Evolutionary conservation across 2,797 vertebrate genomes (phyloP).

Genomic region (Antennarius maculatus): DNA sequence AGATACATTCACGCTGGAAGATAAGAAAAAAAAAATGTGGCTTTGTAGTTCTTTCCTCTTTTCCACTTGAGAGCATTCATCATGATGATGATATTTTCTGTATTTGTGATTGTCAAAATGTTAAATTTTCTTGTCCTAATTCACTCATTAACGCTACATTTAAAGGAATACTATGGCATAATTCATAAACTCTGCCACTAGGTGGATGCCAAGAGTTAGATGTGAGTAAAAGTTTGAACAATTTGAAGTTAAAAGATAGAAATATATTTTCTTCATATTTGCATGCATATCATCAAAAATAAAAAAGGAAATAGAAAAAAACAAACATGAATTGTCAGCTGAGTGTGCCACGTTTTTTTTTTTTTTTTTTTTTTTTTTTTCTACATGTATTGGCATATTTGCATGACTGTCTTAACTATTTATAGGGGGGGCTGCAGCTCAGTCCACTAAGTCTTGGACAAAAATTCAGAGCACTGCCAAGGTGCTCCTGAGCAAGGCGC

Average conservation of each 20-base stretch:
- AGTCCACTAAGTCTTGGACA: background rate
- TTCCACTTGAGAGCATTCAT: background rate
- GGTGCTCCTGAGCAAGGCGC: too few species aligned
- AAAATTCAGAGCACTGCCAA: slow-evolving; percentile 78
- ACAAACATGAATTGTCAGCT: background rate
- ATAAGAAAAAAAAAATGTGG: background rate
- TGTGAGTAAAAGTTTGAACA: background rate
- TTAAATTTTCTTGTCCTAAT: background rate
- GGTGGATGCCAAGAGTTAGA: slow-evolving; percentile 34
- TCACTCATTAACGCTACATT: background rate
- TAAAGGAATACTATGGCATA: background rate
- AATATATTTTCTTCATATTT: slow-evolving; percentile 35
- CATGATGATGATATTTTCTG: background rate
- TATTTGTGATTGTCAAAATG: background rate
- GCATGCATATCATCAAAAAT: background rate
- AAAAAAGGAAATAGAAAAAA: background rate
- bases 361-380: background rate
- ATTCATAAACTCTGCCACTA: slow-evolving; percentile 19
- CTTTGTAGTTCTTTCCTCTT: background rate
- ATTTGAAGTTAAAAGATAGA: slow-evolving; percentile 6
- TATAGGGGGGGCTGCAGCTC: too few species aligned
- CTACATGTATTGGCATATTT: background rate
- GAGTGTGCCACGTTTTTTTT: background rate
- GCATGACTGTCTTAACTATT: background rate
- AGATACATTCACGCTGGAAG: slow-evolving; percentile 79